These are phyloP conservation scores for Patella pellucida DNA, from an alignment of 2,888 invertebrate species.

Conservation along the genomic window DNA sequence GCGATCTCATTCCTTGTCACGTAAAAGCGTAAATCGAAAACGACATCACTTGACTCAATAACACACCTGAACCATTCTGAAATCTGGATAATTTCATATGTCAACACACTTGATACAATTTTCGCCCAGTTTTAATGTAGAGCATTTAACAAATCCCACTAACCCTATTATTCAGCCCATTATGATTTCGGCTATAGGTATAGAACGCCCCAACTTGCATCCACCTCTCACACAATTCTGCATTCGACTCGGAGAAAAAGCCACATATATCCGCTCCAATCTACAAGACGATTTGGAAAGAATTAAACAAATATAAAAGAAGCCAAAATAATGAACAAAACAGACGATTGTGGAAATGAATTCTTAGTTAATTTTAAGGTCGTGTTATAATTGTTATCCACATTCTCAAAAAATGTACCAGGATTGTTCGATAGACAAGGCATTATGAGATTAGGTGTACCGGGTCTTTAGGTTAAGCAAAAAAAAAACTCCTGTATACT, in stretches of 20 bases:
- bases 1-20: no score
- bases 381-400: background rate
- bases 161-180: conserved; percentile 2
- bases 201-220: conserved; percentile 57
- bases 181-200: conserved; percentile 51
- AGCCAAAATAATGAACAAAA: background rate
- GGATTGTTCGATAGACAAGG: no score
- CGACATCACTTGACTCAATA: no score
- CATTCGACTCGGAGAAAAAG: conserved; percentile 38
- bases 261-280: conserved; percentile 57
- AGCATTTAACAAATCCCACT: no score
- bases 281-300: conserved; percentile 28
- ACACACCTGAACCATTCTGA: no score
- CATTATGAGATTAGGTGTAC: no score
- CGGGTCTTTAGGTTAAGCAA: no score
- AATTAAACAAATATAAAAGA: background rate
- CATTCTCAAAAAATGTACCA: background rate
- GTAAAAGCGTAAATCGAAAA: no score
- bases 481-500: conserved; percentile 34
- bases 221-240: conserved; percentile 52
- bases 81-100: no score
- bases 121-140: no score
- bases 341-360: background rate
- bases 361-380: background rate
- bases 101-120: no score